Conservation (phyloP, 92 coral and sea anemone genomes). For the Porites divaricata region DNA sequence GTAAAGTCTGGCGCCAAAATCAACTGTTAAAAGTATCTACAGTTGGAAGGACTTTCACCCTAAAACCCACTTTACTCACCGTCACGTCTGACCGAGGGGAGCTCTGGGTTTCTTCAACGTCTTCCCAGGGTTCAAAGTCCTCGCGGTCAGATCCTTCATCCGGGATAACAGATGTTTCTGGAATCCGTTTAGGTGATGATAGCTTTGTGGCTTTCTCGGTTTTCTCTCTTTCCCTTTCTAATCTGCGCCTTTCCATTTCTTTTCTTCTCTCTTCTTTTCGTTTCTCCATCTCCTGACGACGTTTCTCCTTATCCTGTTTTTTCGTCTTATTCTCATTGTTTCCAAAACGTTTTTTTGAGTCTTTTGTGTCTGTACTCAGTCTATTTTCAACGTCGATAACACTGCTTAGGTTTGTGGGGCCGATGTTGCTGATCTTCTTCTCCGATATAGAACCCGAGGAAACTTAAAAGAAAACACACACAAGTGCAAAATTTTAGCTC, state of each 20-base stretch:
- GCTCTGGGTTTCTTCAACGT: conserved; percentile 40
- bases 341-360: background rate
- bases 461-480: background rate
- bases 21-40: too few species aligned
- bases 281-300: conserved; percentile 69
- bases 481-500: background rate
- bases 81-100: conserved; percentile 49
- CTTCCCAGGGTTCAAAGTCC: conserved; percentile 75
- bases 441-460: conserved; percentile 21
- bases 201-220: conserved; percentile 23
- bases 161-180: conserved; percentile 34
- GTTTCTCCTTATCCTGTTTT: conserved; percentile 55
- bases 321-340: conserved; percentile 39
- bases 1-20: too few species aligned
- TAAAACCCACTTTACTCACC: conserved; percentile 19
- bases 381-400: conserved; percentile 71
- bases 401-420: conserved; percentile 67
- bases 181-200: conserved; percentile 22
- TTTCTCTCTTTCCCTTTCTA: conserved; percentile 62
- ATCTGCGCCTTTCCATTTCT: conserved; percentile 59
- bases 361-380: conserved; percentile 37
- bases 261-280: conserved; percentile 76
- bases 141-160: conserved; percentile 44
- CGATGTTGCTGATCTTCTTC: conserved; percentile 46
- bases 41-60: background rate